phyloP scores from a whole-genome alignment of 2,797 vertebrate genomes.

The Astyanax mexicanus region DNA sequence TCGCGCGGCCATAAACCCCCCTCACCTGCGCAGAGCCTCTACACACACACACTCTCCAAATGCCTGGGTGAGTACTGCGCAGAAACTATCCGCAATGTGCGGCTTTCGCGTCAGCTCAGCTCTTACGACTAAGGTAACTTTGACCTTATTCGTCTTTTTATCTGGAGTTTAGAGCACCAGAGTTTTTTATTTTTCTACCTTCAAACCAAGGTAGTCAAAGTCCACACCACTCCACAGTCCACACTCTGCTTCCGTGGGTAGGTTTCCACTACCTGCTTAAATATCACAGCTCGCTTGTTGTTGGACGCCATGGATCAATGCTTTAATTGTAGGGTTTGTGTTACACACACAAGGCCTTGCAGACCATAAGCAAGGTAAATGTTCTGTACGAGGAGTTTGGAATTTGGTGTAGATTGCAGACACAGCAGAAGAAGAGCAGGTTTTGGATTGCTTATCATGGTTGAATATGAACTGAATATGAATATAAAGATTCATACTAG shows the following conservation, averaged over 20 bases:
- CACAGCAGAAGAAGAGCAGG: not conserved
- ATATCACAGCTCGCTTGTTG: slow-evolving; percentile 57
- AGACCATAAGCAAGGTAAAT: slow-evolving; percentile 41
- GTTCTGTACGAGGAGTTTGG: slow-evolving; percentile 28
- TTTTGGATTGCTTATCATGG: not conserved
- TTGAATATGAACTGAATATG: no score
- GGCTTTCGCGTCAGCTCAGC: slow-evolving; percentile 21
- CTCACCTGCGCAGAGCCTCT: slow-evolving; percentile 30
- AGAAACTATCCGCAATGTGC: slow-evolving; percentile 12
- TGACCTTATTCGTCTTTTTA: slow-evolving; percentile 14
- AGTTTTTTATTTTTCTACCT: slow-evolving; percentile 5
- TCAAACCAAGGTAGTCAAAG: slow-evolving; percentile 31
- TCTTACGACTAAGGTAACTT: not conserved
- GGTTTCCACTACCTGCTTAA: slow-evolving; percentile 46
- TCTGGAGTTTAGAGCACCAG: not conserved
- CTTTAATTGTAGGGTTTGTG: slow-evolving; percentile 44
- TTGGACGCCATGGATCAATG: slow-evolving; percentile 59
- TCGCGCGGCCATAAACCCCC: slow-evolving; percentile 45
- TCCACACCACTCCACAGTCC: slow-evolving; percentile 36
- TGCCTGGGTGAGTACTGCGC: slow-evolving; percentile 16
- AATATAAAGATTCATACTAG: no score
- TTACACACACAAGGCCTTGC: slow-evolving; percentile 46
- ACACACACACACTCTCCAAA: slow-evolving; percentile 31
- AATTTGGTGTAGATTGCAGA: slow-evolving; percentile 1
- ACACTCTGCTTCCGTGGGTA: slow-evolving; percentile 24